Conservation (phyloP, 1,140 invertebrate genomes). For the Drosophila seguyi region DNA sequence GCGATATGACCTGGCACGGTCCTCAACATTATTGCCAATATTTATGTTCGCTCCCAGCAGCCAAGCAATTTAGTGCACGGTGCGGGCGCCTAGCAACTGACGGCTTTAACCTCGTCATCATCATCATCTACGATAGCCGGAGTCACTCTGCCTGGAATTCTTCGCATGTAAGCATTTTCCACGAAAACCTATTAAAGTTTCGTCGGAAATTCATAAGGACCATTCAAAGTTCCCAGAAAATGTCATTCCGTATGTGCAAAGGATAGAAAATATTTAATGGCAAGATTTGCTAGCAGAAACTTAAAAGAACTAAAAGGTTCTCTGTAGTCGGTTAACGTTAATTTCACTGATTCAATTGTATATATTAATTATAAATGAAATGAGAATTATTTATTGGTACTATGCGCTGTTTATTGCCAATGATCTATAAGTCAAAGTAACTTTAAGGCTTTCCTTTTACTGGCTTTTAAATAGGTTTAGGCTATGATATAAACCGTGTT, state of each 20-base stretch:
- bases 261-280: neutral
- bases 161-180: constrained; percentile 20
- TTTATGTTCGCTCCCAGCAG: constrained; percentile 55
- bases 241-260: neutral
- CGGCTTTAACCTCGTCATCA: constrained; percentile 35
- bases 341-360: neutral
- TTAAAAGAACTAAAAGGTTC: too few species aligned
- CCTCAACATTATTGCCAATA: constrained; percentile 58
- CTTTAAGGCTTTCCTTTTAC: neutral
- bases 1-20: constrained; percentile 42
- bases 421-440: neutral
- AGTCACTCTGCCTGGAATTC: constrained; percentile 2
- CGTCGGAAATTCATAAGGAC: constrained; percentile 5
- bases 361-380: neutral
- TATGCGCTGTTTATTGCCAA: neutral
- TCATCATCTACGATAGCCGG: constrained; percentile 13
- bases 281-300: neutral
- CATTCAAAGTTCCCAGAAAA: neutral
- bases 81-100: constrained; percentile 5
- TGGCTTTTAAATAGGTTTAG: neutral
- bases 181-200: constrained; percentile 35
- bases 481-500: neutral
- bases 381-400: neutral
- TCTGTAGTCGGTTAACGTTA: neutral
- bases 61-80: constrained; percentile 34